These are phyloP conservation scores for Pectinophora gossypiella DNA, from an alignment of 1,140 invertebrate genomes.

Conservation along the genomic window DNA sequence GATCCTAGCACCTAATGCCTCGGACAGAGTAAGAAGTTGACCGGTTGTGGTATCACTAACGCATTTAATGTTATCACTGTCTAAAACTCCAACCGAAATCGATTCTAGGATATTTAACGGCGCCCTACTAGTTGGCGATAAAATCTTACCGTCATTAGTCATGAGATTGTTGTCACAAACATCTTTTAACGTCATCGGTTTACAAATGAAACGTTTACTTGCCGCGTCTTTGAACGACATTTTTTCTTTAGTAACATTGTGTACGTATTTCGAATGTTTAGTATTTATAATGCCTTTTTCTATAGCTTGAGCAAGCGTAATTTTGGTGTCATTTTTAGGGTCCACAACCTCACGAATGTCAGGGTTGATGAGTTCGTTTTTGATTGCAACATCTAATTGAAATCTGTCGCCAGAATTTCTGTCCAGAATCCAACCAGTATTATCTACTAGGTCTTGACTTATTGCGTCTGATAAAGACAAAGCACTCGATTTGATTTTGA, in stretches of 20 bases:
- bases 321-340: conserved; percentile 83
- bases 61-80: conserved; percentile 87
- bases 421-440: conserved; percentile 87
- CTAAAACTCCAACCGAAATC: conserved; percentile 89
- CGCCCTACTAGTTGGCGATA: conserved; percentile 85
- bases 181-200: conserved; percentile 94
- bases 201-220: conserved; percentile 85
- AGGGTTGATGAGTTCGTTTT: conserved; percentile 85
- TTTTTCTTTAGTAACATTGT: conserved; percentile 83
- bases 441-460: conserved; percentile 87
- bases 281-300: conserved; percentile 85
- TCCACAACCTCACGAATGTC: conserved; percentile 88
- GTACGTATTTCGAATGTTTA: conserved; percentile 86
- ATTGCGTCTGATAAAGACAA: conserved; percentile 89
- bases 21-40: conserved; percentile 87
- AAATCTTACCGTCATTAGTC: conserved; percentile 85
- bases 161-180: conserved; percentile 87
- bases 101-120: conserved; percentile 89
- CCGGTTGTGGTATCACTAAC: conserved; percentile 87
- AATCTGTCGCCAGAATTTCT: conserved; percentile 88
- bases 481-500: conserved; percentile 83
- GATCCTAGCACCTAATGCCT: conserved; percentile 88
- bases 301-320: conserved; percentile 89
- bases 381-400: conserved; percentile 86
- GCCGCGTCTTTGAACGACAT: conserved; percentile 88